Evolutionary conservation across 2,888 invertebrate species (phyloP).

Genomic region (Rhorus exstirpatorius): DNA sequence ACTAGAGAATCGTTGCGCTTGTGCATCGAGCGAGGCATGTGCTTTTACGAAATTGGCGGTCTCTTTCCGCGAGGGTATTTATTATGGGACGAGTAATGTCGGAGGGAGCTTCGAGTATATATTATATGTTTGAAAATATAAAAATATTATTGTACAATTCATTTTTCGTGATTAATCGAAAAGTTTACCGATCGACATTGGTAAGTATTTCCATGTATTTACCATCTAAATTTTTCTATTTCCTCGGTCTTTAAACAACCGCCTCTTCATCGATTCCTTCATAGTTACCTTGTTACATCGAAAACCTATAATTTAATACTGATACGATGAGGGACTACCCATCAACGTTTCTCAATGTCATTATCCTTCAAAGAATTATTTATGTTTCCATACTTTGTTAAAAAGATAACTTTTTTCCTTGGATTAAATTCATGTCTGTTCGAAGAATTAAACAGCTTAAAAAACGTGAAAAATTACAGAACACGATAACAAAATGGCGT

Average conservation of each 20-base stretch:
- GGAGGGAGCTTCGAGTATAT: slow-evolving; percentile 19
- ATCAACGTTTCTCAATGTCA: neutral
- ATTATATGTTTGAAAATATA: slow-evolving; percentile 25
- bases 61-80: slow-evolving; percentile 77
- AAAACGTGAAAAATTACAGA: too few species aligned
- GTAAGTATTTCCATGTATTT: neutral
- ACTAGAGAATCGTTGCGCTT: slow-evolving; percentile 78
- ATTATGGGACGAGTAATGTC: slow-evolving; percentile 72
- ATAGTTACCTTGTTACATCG: slow-evolving; percentile 4
- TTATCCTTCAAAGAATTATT: neutral
- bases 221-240: neutral
- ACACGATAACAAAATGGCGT: too few species aligned
- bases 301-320: slow-evolving; percentile 10
- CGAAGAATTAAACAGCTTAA: too few species aligned
- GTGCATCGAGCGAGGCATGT: slow-evolving; percentile 76
- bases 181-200: slow-evolving; percentile 1
- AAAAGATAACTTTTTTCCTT: neutral
- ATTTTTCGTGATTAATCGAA: neutral
- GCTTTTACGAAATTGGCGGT: slow-evolving; percentile 79
- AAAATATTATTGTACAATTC: slow-evolving; percentile 5
- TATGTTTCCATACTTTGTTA: neutral
- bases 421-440: too few species aligned
- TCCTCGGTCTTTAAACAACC: neutral
- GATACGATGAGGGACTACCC: slow-evolving; percentile 1
- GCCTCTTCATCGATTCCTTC: slow-evolving; percentile 9